Percentiles rank a stretch among this genome's conserved stretches.
Conservation (phyloP, 2,797 vertebrate species). For the Petrocephalus sullivani region DNA sequence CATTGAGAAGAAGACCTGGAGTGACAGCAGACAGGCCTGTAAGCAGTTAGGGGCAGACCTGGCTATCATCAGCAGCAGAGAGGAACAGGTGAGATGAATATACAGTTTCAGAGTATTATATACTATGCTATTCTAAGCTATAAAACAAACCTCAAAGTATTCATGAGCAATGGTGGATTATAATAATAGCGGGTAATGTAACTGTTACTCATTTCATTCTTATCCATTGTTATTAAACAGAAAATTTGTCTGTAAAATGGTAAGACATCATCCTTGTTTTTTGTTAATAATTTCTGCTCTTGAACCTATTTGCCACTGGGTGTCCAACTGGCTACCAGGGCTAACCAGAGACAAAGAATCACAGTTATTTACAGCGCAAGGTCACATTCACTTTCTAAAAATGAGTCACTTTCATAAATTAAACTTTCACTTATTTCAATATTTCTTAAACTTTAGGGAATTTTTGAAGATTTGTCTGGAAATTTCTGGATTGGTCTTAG, state of each 20-base stretch:
- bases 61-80: background rate
- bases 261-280: no score
- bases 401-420: background rate
- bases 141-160: no score
- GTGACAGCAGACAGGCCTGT: conserved; percentile 37
- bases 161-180: background rate
- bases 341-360: background rate
- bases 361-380: background rate
- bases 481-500: background rate
- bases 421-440: background rate
- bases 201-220: background rate
- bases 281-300: background rate
- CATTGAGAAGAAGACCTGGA: conserved; percentile 40
- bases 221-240: no score
- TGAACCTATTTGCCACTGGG: background rate
- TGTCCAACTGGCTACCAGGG: background rate
- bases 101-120: background rate
- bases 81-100: background rate
- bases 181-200: background rate
- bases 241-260: no score
- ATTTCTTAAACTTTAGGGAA: background rate
- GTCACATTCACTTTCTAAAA: background rate
- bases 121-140: background rate
- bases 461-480: background rate
- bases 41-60: conserved; percentile 33